Base-by-base conservation (phyloP, 2,888 invertebrate species). In the Tyria jacobaeae region DNA sequence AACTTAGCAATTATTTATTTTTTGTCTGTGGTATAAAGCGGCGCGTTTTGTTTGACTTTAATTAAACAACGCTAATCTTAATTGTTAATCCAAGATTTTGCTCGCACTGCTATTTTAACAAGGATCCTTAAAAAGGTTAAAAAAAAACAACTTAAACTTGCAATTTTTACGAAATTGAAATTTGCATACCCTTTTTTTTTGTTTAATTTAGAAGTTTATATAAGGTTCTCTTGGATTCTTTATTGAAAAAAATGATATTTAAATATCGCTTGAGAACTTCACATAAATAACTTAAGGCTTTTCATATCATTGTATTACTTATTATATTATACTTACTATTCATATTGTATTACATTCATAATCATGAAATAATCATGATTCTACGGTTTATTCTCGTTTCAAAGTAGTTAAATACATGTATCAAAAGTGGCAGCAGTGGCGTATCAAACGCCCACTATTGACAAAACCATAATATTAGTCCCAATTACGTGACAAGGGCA, bases 41-140 rank as follows among this genome's bases (percentile, higher is more conserved):
- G 60, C 59, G 65, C 70, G 70, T 77, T 76, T 76, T 77, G 77
- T 77, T 77, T 77, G 68, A 70, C 60, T 76, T 76, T 78, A 75
- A 78, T 78, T 77, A 70, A 60, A 64, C 52, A 54, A 47, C 34
- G 56, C 61, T 70, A 68, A 78, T 77, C 77, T 77, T 77, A 76
- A 77, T 78, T 77, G 75, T 66, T 70, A 68, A 77, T 77, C 77
- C 72, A 71, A 74, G 64, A 64, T 34, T 64, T 57, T 51, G 25
- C 55, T 21, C 48, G 24, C 50, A 41, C 49, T 57, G 64, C 66
- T 67, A 65, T 73, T 71, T 68, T 68, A 64, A 57, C 58, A 71
- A 71, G 68, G 63, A 76, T 75, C 60, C 59, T 55, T 50, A 41
- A 64, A 62, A 63, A 73, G 27, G 27, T 52, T 24, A 49, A 50